phyloP scores from a whole-genome alignment of 1,140 invertebrate species.

The Orchestia grillus region DNA sequence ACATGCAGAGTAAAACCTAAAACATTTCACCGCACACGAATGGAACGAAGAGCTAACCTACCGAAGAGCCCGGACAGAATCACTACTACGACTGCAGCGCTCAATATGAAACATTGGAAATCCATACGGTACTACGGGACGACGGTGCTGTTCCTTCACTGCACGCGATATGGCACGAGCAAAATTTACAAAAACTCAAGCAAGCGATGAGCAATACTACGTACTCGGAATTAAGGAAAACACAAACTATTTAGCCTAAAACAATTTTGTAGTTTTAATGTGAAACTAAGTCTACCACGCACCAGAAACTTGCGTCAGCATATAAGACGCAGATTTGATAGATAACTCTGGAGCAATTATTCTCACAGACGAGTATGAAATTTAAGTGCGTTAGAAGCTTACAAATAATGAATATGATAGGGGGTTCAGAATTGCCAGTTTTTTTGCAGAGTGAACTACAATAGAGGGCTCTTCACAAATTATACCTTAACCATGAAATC shows the following conservation, averaged over 20 bases:
- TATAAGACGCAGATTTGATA: neutral
- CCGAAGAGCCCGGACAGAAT: neutral
- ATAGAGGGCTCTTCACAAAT: neutral
- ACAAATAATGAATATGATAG: neutral
- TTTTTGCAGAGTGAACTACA: neutral
- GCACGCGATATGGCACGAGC: neutral
- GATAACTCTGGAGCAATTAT: neutral
- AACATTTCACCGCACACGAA: neutral
- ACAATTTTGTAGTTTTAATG: neutral
- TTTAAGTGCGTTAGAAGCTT: neutral
- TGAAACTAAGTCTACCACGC: neutral
- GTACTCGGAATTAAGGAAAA: neutral
- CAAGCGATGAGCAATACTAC: neutral
- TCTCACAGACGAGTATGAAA: neutral
- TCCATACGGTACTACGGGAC: neutral
- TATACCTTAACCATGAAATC: too few relatives aligned
- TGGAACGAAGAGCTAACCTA: neutral
- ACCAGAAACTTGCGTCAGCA: neutral
- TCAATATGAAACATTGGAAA: neutral
- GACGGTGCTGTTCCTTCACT: neutral
- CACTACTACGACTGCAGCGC: neutral
- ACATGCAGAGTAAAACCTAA: too few relatives aligned
- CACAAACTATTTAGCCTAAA: neutral
- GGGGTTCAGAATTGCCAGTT: neutral
- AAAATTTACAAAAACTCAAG: neutral